Base-by-base conservation (phyloP, 2,113 vertebrate genomes). In the Notarius quadriscutis region DNA sequence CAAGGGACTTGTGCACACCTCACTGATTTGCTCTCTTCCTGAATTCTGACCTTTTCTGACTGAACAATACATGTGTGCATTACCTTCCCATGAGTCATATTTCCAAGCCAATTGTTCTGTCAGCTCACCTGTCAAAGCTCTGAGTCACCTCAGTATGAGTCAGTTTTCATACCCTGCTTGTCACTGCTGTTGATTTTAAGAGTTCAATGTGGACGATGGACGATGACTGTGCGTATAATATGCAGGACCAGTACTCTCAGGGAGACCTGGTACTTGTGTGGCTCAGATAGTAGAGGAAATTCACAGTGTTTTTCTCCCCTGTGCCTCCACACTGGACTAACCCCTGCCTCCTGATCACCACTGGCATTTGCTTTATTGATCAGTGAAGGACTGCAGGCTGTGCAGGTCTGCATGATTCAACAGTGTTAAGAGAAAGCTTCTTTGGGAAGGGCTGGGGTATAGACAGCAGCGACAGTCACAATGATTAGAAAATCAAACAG, bases 361-460 rank as follows among this genome's bases (percentile, higher is more conserved):
- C 74, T 90, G 89, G 81, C 81, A 89, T 91, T 89, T 90, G 86
- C 81, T 87, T 90, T 87, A 90, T 89, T 89, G 89, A 84, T 83
- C 75, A 41, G 51, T 81, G 78, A 87, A 75, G 79, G 83, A 83
- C 87, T 90, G 81, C 82, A 62, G 81, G 9, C 77, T 77, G 80
- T 60, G 72, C 81, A 84, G 88, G 88, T 88, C 85, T 85, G 87
- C 69, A 51, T 75, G 88, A 91, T 89, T 88, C 81, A 65, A 77
- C 88, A 72, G 65, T 50, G 85, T 89, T 89, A 91, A 88, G 79
- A 86, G 30, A 63, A 65, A 58, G 18, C 62, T 25, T 62, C 8
- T 58, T 17, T 57, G 71, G 51, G 62, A 81, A 63, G 10, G 82
- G 5, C 22, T 50, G 2, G 72, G 85, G 80, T 85, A 87, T 83